phyloP scores from a whole-genome alignment of 2,797 vertebrate species.

The Mormyrus hasselquistii region DNA sequence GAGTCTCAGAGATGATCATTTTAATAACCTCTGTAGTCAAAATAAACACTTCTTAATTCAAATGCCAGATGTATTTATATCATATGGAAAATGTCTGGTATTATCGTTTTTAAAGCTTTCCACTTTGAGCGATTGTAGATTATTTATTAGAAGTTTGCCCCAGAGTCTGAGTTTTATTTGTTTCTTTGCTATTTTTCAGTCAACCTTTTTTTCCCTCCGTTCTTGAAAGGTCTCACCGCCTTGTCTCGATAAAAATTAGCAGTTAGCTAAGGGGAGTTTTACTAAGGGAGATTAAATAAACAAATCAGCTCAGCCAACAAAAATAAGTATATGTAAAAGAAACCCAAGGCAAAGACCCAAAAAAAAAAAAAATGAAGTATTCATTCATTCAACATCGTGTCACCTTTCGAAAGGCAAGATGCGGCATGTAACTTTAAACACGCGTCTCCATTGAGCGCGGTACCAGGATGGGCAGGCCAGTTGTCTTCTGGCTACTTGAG shows the following conservation, averaged over 20 bases:
- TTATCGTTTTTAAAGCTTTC: not conserved
- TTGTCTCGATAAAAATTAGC: not conserved
- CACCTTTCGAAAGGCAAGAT: not conserved
- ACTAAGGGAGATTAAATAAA: conserved; percentile 6
- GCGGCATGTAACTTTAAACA: not conserved
- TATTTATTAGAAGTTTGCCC: not conserved
- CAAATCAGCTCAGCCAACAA: not conserved
- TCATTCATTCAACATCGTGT: not conserved
- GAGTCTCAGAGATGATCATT: conserved; percentile 12
- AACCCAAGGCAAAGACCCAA: not conserved
- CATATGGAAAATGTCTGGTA: not conserved
- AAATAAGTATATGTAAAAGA: not conserved
- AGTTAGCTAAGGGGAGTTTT: not conserved
- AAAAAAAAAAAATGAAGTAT: not conserved
- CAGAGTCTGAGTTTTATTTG: not conserved
- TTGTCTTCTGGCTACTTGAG: conserved; percentile 4
- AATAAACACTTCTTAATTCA: conserved; percentile 8
- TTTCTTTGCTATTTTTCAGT: not conserved
- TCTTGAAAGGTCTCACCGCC: not conserved
- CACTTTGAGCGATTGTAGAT: conserved; percentile 10
- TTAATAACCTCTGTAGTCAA: conserved; percentile 19
- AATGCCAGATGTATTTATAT: conserved; percentile 13
- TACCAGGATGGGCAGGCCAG: not conserved
- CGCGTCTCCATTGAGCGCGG: not conserved
- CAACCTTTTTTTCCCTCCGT: not conserved